Evolutionary conservation across 2,888 invertebrate species (phyloP).

Genomic region (Piscicola geometra): DNA sequence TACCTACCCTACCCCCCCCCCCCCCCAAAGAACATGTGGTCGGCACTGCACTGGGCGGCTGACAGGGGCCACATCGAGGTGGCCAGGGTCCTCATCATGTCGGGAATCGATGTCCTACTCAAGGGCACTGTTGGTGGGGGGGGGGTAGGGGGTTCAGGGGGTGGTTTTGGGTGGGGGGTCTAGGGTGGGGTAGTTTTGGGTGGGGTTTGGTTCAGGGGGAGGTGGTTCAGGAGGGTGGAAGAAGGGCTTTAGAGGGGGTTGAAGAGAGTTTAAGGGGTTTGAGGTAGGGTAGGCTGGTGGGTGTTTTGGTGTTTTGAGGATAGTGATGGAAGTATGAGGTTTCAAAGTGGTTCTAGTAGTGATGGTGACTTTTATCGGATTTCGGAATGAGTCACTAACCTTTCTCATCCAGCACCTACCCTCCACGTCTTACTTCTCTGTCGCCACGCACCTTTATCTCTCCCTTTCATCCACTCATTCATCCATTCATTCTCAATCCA

Average conservation of each 20-base stretch:
- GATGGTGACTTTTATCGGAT: no score
- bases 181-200: not conserved
- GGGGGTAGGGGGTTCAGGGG: not conserved
- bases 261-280: no score
- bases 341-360: no score
- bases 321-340: no score
- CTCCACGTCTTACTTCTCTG: no score
- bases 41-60: conserved; percentile 56
- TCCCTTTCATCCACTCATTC: no score
- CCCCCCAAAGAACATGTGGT: conserved; percentile 52
- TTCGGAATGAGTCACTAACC: no score
- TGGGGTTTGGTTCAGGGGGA: not conserved
- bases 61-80: conserved; percentile 52
- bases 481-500: no score
- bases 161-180: not conserved
- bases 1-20: not conserved
- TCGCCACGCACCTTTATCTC: no score
- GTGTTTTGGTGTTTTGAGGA: no score
- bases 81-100: conserved; percentile 51
- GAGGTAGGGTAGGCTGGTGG: no score
- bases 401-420: no score
- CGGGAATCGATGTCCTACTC: conserved; percentile 51
- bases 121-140: conserved; percentile 47
- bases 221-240: not conserved
- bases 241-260: not conserved